These are phyloP conservation scores for Pionites leucogaster DNA, from an alignment of 2,113 vertebrate species.

Conservation along the genomic window DNA sequence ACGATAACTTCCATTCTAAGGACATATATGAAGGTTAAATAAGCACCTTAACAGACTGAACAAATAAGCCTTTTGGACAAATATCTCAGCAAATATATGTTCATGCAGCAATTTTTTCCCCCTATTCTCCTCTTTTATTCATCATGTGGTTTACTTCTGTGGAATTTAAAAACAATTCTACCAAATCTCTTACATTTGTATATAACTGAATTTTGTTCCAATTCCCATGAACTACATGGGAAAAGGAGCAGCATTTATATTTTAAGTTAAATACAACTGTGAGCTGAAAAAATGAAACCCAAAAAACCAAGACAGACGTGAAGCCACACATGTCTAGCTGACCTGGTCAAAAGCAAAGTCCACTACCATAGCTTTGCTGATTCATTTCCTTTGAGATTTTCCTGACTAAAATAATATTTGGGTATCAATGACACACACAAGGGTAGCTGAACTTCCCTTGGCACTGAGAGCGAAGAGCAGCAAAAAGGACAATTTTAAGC, in stretches of 20 bases:
- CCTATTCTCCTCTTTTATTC: not conserved
- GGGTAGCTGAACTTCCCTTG: not conserved
- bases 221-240: not conserved
- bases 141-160: not conserved
- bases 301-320: not conserved
- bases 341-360: not conserved
- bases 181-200: not conserved
- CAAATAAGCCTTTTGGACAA: not conserved
- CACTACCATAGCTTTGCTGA: not conserved
- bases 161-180: not conserved
- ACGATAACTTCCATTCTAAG: not conserved
- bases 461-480: not conserved
- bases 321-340: not conserved
- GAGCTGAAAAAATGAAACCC: not conserved
- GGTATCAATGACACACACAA: conserved; percentile 5
- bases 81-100: not conserved
- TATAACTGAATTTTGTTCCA: not conserved
- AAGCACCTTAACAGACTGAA: not conserved
- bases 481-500: conserved; percentile 23
- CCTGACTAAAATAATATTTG: conserved; percentile 25
- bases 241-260: not conserved
- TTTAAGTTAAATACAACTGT: not conserved
- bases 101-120: not conserved
- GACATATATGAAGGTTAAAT: conserved; percentile 27
- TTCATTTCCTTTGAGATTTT: not conserved